Evolutionary conservation across 1,140 invertebrate species (phyloP).

Genomic region (Sitophilus oryzae): DNA sequence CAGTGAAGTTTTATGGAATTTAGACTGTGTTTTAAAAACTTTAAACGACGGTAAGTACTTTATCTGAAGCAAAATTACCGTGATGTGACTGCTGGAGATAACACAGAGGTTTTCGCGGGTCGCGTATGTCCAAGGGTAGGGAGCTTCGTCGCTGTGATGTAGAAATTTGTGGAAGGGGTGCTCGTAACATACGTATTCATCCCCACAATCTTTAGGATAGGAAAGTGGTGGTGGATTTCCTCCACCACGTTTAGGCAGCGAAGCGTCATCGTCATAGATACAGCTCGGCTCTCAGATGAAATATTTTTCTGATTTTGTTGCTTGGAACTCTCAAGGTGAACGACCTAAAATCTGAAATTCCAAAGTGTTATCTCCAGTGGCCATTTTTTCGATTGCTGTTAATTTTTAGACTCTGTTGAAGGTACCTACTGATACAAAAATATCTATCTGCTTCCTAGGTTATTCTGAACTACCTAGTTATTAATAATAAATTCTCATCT

Average conservation of each 20-base stretch:
- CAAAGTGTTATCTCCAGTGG: neutral
- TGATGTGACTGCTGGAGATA: conserved; percentile 17
- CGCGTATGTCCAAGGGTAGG: conserved; percentile 44
- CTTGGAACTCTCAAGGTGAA: neutral
- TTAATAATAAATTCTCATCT: no score
- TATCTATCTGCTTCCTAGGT: no score
- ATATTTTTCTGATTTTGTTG: neutral
- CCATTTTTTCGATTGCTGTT: neutral
- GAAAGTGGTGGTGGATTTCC: conserved; percentile 36
- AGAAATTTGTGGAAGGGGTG: conserved; percentile 46
- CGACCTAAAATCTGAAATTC: neutral
- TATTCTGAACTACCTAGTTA: no score
- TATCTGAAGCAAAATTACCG: conserved; percentile 18
- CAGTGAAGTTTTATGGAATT: neutral
- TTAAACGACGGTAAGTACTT: conserved; percentile 14
- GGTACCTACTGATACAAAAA: neutral
- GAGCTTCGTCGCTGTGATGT: conserved; percentile 45
- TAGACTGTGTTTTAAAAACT: neutral
- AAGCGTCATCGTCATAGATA: conserved; percentile 41
- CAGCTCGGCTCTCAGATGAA: conserved; percentile 24
- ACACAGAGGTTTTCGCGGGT: conserved; percentile 42
- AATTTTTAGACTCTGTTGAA: neutral
- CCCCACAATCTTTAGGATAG: conserved; percentile 44
- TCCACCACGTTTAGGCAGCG: conserved; percentile 39
- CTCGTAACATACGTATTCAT: conserved; percentile 43